Conservation (phyloP, 2,113 vertebrate genomes). For the Gavialis gangeticus region DNA sequence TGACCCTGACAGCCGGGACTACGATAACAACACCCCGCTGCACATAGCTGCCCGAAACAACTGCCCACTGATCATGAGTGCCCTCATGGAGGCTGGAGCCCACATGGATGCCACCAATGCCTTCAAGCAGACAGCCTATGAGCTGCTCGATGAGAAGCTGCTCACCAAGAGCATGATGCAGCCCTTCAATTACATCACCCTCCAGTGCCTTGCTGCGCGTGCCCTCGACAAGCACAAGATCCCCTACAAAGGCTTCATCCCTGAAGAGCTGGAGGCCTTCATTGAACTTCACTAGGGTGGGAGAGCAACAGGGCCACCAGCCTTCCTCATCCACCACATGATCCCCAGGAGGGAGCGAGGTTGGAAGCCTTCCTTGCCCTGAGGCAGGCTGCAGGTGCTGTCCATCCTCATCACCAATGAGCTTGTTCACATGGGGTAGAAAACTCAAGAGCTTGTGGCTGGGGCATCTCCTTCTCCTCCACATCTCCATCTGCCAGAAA, state of each 20-base stretch:
- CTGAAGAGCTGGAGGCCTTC: slow-evolving; percentile 94
- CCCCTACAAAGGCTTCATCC: slow-evolving; percentile 94
- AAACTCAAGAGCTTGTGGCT: neutral
- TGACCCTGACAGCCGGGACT: slow-evolving; percentile 91
- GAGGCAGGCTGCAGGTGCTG: neutral
- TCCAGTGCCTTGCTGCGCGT: slow-evolving; percentile 96
- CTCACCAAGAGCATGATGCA: slow-evolving; percentile 87
- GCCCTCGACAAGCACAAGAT: slow-evolving; percentile 92
- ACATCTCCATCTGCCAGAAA: slow-evolving; percentile 20
- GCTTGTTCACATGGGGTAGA: neutral
- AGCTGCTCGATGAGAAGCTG: slow-evolving; percentile 91
- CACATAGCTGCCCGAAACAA: slow-evolving; percentile 89
- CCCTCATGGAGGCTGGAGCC: slow-evolving; percentile 89
- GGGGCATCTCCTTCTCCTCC: neutral
- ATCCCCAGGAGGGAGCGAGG: neutral
- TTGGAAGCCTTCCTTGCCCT: neutral
- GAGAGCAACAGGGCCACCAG: neutral
- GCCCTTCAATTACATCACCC: slow-evolving; percentile 91
- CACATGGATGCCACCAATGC: slow-evolving; percentile 94
- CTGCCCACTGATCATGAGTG: slow-evolving; percentile 88
- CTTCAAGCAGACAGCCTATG: slow-evolving; percentile 89
- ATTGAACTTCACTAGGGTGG: slow-evolving; percentile 91
- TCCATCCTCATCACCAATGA: neutral
- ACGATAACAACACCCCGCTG: slow-evolving; percentile 94
- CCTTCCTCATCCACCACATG: neutral